Percentiles rank a stretch among this genome's conserved stretches.
Conservation (phyloP, 1,140 invertebrate species). For the Aleiodes sp. region DNA sequence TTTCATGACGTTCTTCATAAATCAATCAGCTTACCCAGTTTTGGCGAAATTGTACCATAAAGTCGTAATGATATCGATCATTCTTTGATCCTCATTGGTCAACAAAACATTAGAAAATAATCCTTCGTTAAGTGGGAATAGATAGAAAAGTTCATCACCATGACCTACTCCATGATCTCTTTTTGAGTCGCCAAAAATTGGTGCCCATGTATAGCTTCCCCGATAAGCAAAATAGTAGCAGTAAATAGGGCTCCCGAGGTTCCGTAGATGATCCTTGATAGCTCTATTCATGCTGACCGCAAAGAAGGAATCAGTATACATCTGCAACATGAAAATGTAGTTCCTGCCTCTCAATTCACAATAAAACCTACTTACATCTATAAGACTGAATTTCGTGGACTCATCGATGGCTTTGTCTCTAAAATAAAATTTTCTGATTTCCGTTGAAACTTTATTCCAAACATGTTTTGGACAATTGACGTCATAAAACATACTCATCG, state of each 20-base stretch:
- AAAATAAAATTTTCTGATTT: slow-evolving; percentile 72
- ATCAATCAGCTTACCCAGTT: slow-evolving; percentile 66
- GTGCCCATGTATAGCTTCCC: slow-evolving; percentile 72
- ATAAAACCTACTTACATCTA: slow-evolving; percentile 65
- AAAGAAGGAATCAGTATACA: slow-evolving; percentile 77
- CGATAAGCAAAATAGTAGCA: slow-evolving; percentile 73
- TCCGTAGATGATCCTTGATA: slow-evolving; percentile 63
- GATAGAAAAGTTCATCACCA: slow-evolving; percentile 77
- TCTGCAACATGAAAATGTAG: slow-evolving; percentile 45
- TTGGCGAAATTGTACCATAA: slow-evolving; percentile 77
- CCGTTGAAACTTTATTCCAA: slow-evolving; percentile 59
- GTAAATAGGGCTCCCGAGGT: slow-evolving; percentile 66
- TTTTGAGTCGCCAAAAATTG: slow-evolving; percentile 71
- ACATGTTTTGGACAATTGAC: slow-evolving; percentile 63
- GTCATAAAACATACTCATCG: slow-evolving; percentile 70
- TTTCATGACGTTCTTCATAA: background rate
- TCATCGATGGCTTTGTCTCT: slow-evolving; percentile 61
- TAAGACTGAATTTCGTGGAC: slow-evolving; percentile 62
- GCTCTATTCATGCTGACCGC: slow-evolving; percentile 68
- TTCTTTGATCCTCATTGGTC: slow-evolving; percentile 61
- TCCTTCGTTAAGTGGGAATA: slow-evolving; percentile 72
- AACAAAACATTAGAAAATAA: slow-evolving; percentile 64
- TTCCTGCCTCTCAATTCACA: no score
- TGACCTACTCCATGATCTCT: slow-evolving; percentile 75
- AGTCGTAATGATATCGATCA: slow-evolving; percentile 68